These are phyloP conservation scores for Gouania willdenowi DNA, from an alignment of 2,797 vertebrate genomes.

Conservation along the genomic window DNA sequence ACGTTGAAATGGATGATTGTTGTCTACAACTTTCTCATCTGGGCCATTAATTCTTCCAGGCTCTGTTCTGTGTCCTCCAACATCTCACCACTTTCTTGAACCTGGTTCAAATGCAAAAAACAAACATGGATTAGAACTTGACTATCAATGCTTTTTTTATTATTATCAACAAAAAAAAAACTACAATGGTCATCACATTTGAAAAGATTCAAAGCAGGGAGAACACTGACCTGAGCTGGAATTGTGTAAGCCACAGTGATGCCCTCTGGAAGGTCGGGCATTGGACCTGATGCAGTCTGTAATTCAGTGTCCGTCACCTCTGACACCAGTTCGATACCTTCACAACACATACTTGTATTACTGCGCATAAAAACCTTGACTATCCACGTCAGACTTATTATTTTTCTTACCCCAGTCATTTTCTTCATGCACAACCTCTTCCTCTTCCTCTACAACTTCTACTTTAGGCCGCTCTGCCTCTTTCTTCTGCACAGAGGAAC, in stretches of 20 bases:
- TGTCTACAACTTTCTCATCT: conserved; percentile 87
- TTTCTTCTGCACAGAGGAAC: conserved; percentile 78
- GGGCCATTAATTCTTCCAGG: conserved; percentile 94
- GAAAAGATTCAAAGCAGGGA: neutral
- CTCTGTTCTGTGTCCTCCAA: conserved; percentile 88
- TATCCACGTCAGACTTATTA: neutral
- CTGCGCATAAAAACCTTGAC: neutral
- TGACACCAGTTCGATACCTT: conserved; percentile 93
- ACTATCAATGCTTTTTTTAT: no score
- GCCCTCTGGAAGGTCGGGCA: conserved; percentile 88
- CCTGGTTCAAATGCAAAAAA: conserved; percentile 46
- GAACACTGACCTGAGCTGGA: conserved; percentile 80
- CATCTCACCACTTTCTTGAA: conserved; percentile 55
- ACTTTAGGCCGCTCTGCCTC: conserved; percentile 77
- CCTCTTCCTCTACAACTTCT: conserved; percentile 72
- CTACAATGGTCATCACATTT: neutral
- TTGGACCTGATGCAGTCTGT: conserved; percentile 79
- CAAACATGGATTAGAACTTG: no score
- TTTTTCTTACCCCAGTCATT: conserved; percentile 89
- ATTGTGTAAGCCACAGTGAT: conserved; percentile 95
- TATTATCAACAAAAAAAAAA: neutral
- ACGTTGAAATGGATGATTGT: neutral
- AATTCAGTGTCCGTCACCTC: conserved; percentile 88
- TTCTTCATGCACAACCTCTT: conserved; percentile 86
- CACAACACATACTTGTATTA: no score